A percentile compares a stretch with the other conserved stretches of the same genome.
phyloP scores from a whole-genome alignment of 2,113 vertebrate species.

The Prinia subflava region DNA sequence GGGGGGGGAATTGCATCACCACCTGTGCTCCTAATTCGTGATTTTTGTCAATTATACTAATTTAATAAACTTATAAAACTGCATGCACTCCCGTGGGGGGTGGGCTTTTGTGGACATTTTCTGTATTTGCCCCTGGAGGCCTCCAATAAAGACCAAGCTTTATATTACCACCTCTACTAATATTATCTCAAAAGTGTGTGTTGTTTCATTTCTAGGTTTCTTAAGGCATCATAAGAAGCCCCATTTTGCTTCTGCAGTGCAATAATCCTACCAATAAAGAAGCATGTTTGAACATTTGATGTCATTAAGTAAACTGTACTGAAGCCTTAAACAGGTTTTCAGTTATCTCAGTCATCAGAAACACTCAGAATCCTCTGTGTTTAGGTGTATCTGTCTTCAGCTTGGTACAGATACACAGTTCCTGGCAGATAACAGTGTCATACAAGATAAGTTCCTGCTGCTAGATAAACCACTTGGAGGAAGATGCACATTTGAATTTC shows the following conservation, averaged over 20 bases:
- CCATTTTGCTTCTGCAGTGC: not conserved
- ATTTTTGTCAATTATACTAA: not conserved
- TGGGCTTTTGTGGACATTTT: not conserved
- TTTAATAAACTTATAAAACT: not conserved
- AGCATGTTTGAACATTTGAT: not conserved
- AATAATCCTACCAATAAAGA: not conserved
- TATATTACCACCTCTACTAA: not conserved
- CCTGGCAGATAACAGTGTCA: not conserved
- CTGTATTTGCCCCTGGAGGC: not conserved
- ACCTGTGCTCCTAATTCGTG: too few species aligned
- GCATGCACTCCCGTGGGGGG: rapidly evolving
- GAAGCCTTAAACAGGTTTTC: not conserved
- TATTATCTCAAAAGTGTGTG: not conserved
- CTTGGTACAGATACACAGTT: not conserved
- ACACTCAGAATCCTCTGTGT: not conserved
- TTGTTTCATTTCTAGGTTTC: not conserved
- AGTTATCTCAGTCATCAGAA: not conserved
- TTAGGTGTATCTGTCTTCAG: not conserved
- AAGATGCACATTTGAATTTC: not conserved
- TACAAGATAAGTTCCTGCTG: not conserved
- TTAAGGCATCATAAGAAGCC: not conserved
- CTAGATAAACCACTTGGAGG: not conserved
- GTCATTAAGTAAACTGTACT: not conserved
- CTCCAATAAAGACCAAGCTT: not conserved
- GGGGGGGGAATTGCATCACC: too few species aligned